Evolutionary conservation across 2,113 vertebrate genomes (phyloP), one percentile per base, ranked within the genome.

Genomic region (Corythornis vintsioides): DNA sequence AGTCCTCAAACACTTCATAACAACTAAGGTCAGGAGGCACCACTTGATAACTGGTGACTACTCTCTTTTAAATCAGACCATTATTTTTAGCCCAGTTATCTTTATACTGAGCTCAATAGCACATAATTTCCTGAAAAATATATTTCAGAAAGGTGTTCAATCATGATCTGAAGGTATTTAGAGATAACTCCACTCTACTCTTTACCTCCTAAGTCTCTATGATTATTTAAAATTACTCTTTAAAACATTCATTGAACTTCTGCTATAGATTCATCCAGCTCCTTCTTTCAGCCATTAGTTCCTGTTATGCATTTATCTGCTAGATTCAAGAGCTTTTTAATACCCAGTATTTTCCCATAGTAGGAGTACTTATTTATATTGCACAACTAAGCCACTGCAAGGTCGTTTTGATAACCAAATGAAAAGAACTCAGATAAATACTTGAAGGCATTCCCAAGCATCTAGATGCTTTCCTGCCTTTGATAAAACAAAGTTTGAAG

Each of bases 171-270:
- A 81, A 83, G 24, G 61, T 55, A 92, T 26, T 0, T 0, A 91
- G 69, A 92, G 43, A 80, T 19, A 84, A 77, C 43, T 78, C 73
- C 43, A 33, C 26, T 43, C 60, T 48, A 40, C 73, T 80, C 79
- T 88, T 90, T 66, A 71, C 40, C 19, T 60, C 10, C 33, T 77
- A 83, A 38, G 53, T 88, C 73, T 88, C 86, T 67, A 50, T 48
- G 47, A 74, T 88, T 83, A 86, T 52, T 92, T 86, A 71, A 87
- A 87, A 87, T 76, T 85, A 52, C 47, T 83, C 22, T 35, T 88
- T 74, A 73, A 84, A 93, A 72, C 74, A 71, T 67, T 83, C 43
- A 78, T 86, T 1, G 1, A 10, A 64, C 52, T 56, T 71, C 60
- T 83, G 48, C 40, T 69, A 24, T 50, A 88, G 50, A 84, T 74